Evolutionary conservation across 2,797 vertebrate genomes (phyloP).

Genomic region (Todus mexicanus): DNA sequence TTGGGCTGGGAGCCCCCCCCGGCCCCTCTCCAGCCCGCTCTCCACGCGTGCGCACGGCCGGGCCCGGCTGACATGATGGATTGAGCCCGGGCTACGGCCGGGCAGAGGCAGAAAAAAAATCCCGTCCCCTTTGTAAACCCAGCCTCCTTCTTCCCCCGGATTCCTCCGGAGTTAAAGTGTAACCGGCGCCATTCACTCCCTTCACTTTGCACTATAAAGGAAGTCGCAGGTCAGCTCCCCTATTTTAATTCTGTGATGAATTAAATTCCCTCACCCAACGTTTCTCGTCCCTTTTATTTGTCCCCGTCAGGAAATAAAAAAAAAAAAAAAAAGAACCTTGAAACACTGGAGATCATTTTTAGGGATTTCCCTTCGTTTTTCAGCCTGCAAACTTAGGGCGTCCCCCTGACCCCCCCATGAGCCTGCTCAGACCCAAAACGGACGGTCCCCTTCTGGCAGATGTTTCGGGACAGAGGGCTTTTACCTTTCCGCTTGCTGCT

Average conservation of each 20-base stretch:
- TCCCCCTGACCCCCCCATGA: not conserved
- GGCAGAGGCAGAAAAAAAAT: conserved; percentile 68
- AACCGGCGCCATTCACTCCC: conserved; percentile 84
- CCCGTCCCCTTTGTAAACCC: conserved; percentile 73
- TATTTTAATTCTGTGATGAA: conserved; percentile 65
- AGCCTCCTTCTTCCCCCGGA: conserved; percentile 62
- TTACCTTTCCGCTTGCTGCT: not conserved
- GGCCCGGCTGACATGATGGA: conserved; percentile 74
- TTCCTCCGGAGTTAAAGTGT: conserved; percentile 93
- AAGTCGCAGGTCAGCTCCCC: conserved; percentile 87
- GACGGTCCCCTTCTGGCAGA: not conserved
- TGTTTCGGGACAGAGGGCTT: not conserved
- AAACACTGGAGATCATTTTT: not conserved
- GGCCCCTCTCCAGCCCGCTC: not conserved
- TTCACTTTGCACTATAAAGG: conserved; percentile 80
- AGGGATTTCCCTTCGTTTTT: not conserved
- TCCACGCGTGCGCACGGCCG: conserved; percentile 47
- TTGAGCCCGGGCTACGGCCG: conserved; percentile 65
- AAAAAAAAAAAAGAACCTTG: conserved; percentile 18
- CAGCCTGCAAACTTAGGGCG: not conserved
- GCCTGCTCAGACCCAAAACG: not conserved
- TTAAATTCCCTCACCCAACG: conserved; percentile 61
- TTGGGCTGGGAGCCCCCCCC: not conserved
- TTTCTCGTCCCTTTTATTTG: conserved; percentile 40
- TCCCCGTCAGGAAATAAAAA: no score